Conservation (phyloP, 2,888 invertebrate species). For the Labia minor region DNA sequence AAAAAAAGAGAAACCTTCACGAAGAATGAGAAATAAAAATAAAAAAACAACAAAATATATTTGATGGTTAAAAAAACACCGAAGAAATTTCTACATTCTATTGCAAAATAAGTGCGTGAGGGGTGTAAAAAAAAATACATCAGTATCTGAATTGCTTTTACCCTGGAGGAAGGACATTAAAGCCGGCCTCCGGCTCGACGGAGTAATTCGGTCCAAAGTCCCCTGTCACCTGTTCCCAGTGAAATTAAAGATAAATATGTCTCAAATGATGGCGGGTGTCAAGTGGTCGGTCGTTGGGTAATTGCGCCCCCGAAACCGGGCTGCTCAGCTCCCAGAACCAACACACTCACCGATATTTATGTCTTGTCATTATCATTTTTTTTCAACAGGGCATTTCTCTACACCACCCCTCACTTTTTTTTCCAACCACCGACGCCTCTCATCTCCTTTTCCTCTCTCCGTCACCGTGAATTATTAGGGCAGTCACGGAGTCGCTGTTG, state of each 20-base stretch:
- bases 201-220: too few relatives aligned
- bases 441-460: background rate
- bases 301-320: background rate
- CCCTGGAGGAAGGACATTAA: too few relatives aligned
- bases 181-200: too few relatives aligned
- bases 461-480: background rate
- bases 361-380: constrained; percentile 9
- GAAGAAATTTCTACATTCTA: too few relatives aligned
- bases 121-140: too few relatives aligned
- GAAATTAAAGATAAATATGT: constrained; percentile 9
- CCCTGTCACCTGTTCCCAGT: too few relatives aligned
- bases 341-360: background rate
- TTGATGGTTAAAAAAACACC: too few relatives aligned
- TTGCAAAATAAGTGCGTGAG: too few relatives aligned
- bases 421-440: background rate
- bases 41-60: too few relatives aligned
- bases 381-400: background rate
- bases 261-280: constrained; percentile 13
- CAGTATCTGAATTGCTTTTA: too few relatives aligned
- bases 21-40: too few relatives aligned
- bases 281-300: background rate
- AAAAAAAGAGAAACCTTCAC: too few relatives aligned
- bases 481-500: background rate
- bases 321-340: background rate
- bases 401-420: background rate